Evolutionary conservation across 2,113 vertebrate genomes (phyloP).

Genomic region (Heterotilapia buettikoferi): DNA sequence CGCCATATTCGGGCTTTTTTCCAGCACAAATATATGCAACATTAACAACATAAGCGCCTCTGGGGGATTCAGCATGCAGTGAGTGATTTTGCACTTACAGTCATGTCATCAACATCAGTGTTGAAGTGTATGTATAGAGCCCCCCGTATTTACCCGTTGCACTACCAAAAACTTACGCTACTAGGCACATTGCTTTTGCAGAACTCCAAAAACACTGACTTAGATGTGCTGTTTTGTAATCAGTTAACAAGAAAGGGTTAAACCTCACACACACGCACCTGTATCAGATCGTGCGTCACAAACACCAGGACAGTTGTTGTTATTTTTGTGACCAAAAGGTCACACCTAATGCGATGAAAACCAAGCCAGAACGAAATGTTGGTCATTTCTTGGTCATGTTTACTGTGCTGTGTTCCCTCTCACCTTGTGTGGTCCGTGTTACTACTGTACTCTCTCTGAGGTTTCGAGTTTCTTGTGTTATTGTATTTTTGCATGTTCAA

Average conservation of each 20-base stretch:
- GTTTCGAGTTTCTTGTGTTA: background rate
- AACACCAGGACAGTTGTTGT: background rate
- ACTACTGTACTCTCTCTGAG: background rate
- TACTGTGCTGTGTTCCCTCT: background rate
- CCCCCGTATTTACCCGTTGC: background rate
- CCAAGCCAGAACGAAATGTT: background rate
- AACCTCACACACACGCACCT: background rate
- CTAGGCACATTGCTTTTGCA: background rate
- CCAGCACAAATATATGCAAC: background rate
- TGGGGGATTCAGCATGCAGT: background rate
- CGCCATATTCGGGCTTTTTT: background rate
- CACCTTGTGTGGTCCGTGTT: background rate
- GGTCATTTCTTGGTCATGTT: background rate
- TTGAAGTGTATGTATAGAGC: background rate
- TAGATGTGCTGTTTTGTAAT: background rate
- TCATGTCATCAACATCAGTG: background rate
- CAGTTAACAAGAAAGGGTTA: background rate
- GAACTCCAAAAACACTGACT: background rate
- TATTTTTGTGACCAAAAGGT: background rate
- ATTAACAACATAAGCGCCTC: background rate
- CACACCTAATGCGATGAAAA: background rate
- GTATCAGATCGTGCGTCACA: no score
- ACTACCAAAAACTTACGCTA: background rate
- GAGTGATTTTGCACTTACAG: background rate
- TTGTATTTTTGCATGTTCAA: background rate